These are phyloP conservation scores for Dendroctonus ponderosae DNA, from an alignment of 1,140 invertebrate species.

Conservation along the genomic window DNA sequence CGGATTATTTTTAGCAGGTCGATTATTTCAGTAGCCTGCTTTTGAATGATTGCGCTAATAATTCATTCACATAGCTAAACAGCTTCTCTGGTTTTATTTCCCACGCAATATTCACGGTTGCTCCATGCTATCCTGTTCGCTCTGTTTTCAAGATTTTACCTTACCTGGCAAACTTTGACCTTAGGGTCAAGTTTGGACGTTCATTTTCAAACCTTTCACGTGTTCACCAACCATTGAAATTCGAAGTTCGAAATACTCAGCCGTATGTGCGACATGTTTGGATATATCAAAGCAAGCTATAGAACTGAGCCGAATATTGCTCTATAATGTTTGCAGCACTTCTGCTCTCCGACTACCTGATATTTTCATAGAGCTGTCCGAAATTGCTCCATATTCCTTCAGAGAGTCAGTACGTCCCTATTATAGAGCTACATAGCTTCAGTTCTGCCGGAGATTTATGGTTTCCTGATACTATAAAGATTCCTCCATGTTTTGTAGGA, in stretches of 20 bases:
- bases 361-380: slow-evolving; percentile 16
- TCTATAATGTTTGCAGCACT: slow-evolving; percentile 1
- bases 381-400: slow-evolving; percentile 14
- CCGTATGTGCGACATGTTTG: too few species aligned
- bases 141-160: slow-evolving; percentile 21
- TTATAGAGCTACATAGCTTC: neutral
- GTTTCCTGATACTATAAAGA: too few species aligned
- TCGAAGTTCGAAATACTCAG: too few species aligned
- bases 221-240: too few species aligned
- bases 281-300: too few species aligned
- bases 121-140: slow-evolving; percentile 1
- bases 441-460: neutral
- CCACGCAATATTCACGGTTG: too few species aligned
- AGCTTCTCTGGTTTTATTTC: too few species aligned
- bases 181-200: neutral
- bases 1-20: neutral
- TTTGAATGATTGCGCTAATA: too few species aligned
- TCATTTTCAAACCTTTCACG: neutral
- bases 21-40: neutral
- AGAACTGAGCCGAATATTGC: neutral
- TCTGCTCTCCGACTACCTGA: slow-evolving; percentile 2
- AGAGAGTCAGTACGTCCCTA: neutral
- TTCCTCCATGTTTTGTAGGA: too few species aligned
- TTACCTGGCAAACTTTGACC: slow-evolving; percentile 19
- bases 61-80: too few species aligned